Evolutionary conservation across 1,140 invertebrate genomes (phyloP).

Genomic region (Acromyrmex charruanus): DNA sequence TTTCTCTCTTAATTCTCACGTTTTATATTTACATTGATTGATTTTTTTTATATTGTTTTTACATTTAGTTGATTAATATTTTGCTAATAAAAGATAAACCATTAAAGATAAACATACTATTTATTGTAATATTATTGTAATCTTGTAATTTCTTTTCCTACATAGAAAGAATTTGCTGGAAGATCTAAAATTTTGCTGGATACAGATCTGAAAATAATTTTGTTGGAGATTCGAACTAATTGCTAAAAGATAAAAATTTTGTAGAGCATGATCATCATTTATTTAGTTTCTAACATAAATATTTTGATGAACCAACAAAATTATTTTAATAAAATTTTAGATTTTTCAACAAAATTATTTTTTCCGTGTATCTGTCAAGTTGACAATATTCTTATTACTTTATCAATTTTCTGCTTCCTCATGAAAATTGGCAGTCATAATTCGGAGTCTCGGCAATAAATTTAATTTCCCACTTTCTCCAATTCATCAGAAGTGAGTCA

Average conservation of each 20-base stretch:
- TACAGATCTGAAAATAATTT: too few species aligned
- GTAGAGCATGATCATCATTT: too few species aligned
- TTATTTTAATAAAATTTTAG: too few species aligned
- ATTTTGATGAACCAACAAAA: too few species aligned
- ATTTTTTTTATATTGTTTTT: neutral
- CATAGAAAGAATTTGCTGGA: too few species aligned
- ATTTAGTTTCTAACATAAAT: too few species aligned
- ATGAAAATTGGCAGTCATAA: neutral
- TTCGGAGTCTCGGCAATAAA: constrained; percentile 4
- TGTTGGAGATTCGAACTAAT: too few species aligned
- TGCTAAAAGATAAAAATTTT: too few species aligned
- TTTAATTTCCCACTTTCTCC: constrained; percentile 30
- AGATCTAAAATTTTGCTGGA: too few species aligned
- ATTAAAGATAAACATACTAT: neutral
- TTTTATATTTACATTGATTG: too few species aligned
- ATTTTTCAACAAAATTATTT: too few species aligned
- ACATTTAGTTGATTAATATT: constrained; percentile 13
- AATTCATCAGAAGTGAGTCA: constrained; percentile 45
- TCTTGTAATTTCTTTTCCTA: neutral
- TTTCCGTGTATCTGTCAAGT: neutral
- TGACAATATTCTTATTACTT: neutral
- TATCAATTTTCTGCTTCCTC: neutral
- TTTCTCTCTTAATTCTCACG: neutral
- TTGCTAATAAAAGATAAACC: neutral
- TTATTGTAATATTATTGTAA: neutral